Evolutionary conservation across 2,888 invertebrate species (phyloP).

Genomic region (Caenorhabditis becei): DNA sequence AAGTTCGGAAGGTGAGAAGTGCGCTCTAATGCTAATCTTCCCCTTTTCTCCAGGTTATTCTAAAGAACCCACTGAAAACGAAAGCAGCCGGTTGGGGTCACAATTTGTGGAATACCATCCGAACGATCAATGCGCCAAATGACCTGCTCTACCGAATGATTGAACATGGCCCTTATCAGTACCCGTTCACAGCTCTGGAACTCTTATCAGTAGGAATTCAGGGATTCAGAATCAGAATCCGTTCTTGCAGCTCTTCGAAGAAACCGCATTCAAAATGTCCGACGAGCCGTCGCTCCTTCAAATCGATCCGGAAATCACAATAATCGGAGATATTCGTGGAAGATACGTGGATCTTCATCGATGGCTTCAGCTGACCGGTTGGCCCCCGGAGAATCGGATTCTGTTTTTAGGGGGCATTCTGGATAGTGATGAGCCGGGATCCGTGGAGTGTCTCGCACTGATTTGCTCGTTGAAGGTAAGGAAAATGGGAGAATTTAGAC

Average conservation of each 20-base stretch:
- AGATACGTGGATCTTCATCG: constrained; percentile 66
- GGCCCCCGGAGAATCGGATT: constrained; percentile 65
- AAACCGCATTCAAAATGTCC: constrained; percentile 54
- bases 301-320: constrained; percentile 49
- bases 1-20: constrained; percentile 10
- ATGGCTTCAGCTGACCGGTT: constrained; percentile 69
- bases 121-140: constrained; percentile 46
- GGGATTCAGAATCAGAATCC: too few species aligned
- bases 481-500: too few species aligned
- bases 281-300: constrained; percentile 57
- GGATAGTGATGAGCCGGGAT: constrained; percentile 60
- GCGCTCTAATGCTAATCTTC: too few species aligned
- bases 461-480: constrained; percentile 63
- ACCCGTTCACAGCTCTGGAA: constrained; percentile 66
- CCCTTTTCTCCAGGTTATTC: too few species aligned
- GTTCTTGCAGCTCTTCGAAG: constrained; percentile 61
- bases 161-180: constrained; percentile 69
- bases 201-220: constrained; percentile 57
- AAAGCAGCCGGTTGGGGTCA: constrained; percentile 41
- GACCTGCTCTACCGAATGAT: constrained; percentile 64
- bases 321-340: constrained; percentile 66
- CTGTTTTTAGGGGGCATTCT: constrained; percentile 68
- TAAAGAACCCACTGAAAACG: constrained; percentile 32
- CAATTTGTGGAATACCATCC: constrained; percentile 25
- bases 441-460: constrained; percentile 65